Conservation (phyloP, 2,888 invertebrate genomes). For the Ommatoiulus sabulosus region DNA sequence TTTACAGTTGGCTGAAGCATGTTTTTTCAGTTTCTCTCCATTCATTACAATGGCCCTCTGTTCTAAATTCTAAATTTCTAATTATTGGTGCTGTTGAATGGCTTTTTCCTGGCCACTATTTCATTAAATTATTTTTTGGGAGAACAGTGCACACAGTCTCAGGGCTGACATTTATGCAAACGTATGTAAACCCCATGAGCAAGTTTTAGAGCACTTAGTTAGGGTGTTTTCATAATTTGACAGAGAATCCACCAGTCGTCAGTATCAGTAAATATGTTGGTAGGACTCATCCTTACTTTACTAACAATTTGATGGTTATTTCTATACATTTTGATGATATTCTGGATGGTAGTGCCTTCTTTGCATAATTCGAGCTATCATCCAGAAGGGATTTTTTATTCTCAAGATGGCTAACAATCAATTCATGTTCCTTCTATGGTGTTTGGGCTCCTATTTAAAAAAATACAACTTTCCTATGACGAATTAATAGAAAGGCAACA, state of each 20-base stretch:
- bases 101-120: not conserved
- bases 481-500: not conserved
- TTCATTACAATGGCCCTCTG: not conserved
- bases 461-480: not conserved
- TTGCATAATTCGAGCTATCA: too few species aligned
- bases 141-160: not conserved
- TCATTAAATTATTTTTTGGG: not conserved
- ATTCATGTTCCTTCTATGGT: too few species aligned
- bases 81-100: not conserved
- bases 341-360: too few species aligned
- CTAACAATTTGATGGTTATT: too few species aligned
- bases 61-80: not conserved
- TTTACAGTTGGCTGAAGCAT: too few species aligned
- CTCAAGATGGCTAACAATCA: too few species aligned
- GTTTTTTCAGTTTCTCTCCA: not conserved
- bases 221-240: not conserved
- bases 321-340: too few species aligned
- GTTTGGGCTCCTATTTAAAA: too few species aligned
- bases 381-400: too few species aligned
- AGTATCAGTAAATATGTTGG: too few species aligned
- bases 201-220: not conserved
- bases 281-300: too few species aligned
- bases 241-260: not conserved
- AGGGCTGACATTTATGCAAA: constrained; percentile 14
- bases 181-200: not conserved